A percentile compares a stretch with the other conserved stretches of the same genome.
These are phyloP conservation scores for Paraplagusia blochii DNA, from an alignment of 2,113 vertebrate species.

Conservation along the genomic window DNA sequence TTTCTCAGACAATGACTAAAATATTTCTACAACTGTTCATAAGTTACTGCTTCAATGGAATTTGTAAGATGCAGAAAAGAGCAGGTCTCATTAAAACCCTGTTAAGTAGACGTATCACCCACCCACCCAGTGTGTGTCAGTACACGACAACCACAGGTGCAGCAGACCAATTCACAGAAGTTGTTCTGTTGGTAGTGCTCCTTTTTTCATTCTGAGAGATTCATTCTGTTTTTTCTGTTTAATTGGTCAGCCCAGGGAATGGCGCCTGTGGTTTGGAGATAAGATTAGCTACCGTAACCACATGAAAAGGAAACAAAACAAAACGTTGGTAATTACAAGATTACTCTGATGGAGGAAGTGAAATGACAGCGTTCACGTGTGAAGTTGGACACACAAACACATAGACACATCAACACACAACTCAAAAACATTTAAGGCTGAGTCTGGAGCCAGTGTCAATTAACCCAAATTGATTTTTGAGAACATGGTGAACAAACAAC, in stretches of 20 bases:
- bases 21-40: too few species aligned
- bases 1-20: too few species aligned
- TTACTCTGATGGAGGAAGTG: slow-evolving; percentile 35
- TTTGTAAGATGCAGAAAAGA: too few species aligned
- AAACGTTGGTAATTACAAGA: slow-evolving; percentile 68
- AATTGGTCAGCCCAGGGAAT: slow-evolving; percentile 44
- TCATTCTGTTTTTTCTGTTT: slow-evolving; percentile 25
- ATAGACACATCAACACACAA: neutral
- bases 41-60: too few species aligned
- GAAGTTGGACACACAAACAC: slow-evolving; percentile 26
- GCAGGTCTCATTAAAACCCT: too few species aligned
- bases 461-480: neutral
- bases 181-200: neutral
- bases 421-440: neutral
- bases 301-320: slow-evolving; percentile 71
- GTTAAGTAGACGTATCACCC: too few species aligned
- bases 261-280: slow-evolving; percentile 70
- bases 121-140: too few species aligned
- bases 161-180: slow-evolving; percentile 54
- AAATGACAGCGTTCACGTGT: slow-evolving; percentile 38
- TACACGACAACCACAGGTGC: too few species aligned
- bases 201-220: neutral
- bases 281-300: slow-evolving; percentile 62
- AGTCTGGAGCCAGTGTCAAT: neutral
- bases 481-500: neutral